Evolutionary conservation across 1,140 invertebrate genomes (phyloP).

Genomic region (Melanaphis sacchari): DNA sequence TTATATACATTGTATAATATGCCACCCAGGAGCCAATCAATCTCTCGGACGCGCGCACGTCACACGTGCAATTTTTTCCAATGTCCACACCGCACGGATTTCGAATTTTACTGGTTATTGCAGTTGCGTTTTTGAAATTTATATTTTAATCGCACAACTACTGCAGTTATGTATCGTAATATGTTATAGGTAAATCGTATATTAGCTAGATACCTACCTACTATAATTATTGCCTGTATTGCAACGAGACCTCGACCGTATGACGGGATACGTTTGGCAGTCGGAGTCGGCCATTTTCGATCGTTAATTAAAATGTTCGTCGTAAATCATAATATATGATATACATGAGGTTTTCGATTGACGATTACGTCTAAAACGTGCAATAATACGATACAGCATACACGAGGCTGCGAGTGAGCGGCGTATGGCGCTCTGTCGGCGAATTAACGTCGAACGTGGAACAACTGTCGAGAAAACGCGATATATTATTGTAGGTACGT

Average conservation of each 20-base stretch:
- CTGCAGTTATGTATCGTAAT: too few species aligned
- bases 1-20: neutral
- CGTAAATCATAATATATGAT: neutral
- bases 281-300: neutral
- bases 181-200: too few species aligned
- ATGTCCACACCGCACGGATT: neutral
- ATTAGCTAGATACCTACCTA: too few species aligned
- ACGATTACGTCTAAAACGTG: neutral
- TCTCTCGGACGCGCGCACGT: neutral
- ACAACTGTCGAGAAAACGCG: conserved; percentile 16
- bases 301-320: conserved; percentile 6
- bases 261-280: too few species aligned
- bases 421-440: neutral
- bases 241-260: neutral
- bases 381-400: too few species aligned
- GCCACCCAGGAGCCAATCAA: neutral
- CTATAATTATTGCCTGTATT: too few species aligned
- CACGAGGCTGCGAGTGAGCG: neutral
- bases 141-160: too few species aligned
- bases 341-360: neutral
- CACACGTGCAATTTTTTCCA: neutral
- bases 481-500: neutral
- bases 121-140: neutral
- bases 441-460: neutral
- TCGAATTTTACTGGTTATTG: neutral